Conservation (phyloP, 1,140 invertebrate genomes). For the Phymastichus coffea region DNA sequence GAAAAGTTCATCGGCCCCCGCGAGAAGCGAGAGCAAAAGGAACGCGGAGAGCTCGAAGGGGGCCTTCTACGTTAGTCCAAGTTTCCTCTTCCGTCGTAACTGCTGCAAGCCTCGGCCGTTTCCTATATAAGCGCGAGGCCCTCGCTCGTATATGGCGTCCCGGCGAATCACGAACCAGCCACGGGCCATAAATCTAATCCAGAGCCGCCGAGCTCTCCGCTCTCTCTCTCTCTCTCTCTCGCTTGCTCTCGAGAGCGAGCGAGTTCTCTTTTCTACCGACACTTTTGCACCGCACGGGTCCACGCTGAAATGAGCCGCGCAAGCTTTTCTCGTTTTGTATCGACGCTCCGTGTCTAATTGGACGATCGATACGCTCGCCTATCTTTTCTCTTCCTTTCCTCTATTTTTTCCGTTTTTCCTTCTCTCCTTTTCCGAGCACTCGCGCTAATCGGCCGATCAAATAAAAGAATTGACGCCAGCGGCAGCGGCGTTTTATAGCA, state of each 20-base stretch:
- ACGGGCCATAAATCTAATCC: slow-evolving; percentile 40
- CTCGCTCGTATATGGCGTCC: slow-evolving; percentile 14
- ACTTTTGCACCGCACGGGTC: slow-evolving; percentile 20
- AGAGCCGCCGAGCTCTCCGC: too few species aligned
- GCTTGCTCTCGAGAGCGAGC: slow-evolving; percentile 14
- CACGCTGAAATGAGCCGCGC: slow-evolving; percentile 4
- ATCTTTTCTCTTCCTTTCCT: slow-evolving; percentile 9
- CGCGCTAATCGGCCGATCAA: not conserved
- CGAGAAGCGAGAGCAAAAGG: not conserved
- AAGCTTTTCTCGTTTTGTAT: slow-evolving; percentile 1
- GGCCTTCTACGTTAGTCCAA: not conserved
- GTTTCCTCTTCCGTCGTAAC: slow-evolving; percentile 29
- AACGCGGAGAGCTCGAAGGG: not conserved
- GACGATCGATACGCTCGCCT: slow-evolving; percentile 27
- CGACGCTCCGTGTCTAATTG: slow-evolving; percentile 22
- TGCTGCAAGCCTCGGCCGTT: too few species aligned
- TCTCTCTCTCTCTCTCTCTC: too few species aligned
- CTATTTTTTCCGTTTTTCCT: slow-evolving; percentile 18
- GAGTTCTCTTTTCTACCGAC: slow-evolving; percentile 24
- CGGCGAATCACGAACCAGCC: slow-evolving; percentile 24
- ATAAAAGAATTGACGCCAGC: too few species aligned
- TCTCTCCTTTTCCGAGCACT: slow-evolving; percentile 3
- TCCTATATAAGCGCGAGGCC: too few species aligned
- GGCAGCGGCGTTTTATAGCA: slow-evolving; percentile 14
- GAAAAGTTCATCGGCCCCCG: slow-evolving; percentile 15